phyloP scores from a whole-genome alignment of 2,888 invertebrate genomes.

The Alcis repandata region DNA sequence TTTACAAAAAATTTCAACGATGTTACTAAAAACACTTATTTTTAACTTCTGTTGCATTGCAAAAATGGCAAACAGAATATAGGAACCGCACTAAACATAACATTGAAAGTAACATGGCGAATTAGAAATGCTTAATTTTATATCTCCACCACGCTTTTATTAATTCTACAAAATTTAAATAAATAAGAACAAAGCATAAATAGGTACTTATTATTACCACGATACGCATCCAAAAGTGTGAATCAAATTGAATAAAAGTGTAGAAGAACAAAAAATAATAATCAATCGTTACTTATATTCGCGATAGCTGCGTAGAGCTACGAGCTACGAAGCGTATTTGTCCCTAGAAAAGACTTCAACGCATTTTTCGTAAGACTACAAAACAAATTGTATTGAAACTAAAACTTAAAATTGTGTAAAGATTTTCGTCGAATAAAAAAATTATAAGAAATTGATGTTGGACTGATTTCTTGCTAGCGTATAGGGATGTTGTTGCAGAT shows the following conservation, averaged over 20 bases:
- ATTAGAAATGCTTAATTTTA: background rate
- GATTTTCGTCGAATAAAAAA: background rate
- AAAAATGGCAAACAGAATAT: background rate
- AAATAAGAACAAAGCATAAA: too few species aligned
- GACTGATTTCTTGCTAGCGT: background rate
- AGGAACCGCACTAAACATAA: background rate
- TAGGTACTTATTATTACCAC: too few species aligned
- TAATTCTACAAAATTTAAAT: too few species aligned
- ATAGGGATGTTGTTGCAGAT: background rate
- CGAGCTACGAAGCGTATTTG: constrained; percentile 9
- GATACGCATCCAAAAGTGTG: too few species aligned
- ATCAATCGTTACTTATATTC: background rate
- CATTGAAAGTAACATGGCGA: background rate
- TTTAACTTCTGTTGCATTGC: background rate
- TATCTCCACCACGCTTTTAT: too few species aligned
- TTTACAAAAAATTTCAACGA: background rate
- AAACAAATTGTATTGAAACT: background rate
- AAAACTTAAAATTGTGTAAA: background rate
- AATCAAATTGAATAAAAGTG: background rate
- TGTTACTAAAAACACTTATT: background rate
- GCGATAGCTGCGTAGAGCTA: constrained; percentile 4
- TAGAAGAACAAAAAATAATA: background rate
- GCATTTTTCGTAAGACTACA: constrained; percentile 41
- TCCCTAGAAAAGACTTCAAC: constrained; percentile 69
- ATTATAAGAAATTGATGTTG: background rate